phyloP scores from a whole-genome alignment of 2,888 invertebrate genomes.

The Philhelius pedissequus region DNA sequence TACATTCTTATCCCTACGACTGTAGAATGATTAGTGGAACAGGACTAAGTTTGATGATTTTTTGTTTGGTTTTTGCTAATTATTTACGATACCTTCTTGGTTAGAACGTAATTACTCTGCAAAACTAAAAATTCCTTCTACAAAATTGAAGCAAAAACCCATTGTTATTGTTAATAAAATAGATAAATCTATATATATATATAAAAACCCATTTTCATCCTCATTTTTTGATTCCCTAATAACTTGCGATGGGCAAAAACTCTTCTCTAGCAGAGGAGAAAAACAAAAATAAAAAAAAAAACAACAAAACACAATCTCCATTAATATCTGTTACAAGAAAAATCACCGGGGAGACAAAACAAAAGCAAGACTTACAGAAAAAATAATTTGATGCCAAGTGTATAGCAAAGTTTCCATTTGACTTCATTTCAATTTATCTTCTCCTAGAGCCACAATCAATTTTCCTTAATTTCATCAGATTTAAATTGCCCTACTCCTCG shows the following conservation, averaged over 20 bases:
- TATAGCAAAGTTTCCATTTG: constrained; percentile 64
- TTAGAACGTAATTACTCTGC: no score
- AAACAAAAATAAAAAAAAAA: neutral
- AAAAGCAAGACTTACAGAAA: constrained; percentile 47
- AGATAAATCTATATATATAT: no score
- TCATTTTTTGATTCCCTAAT: neutral
- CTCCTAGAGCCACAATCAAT: constrained; percentile 68
- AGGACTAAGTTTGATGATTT: no score
- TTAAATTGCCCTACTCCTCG: constrained; percentile 58
- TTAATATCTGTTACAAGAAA: constrained; percentile 62
- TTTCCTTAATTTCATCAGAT: constrained; percentile 69
- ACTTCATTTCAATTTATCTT: constrained; percentile 69
- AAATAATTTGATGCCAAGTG: constrained; percentile 63
- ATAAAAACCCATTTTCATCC: no score
- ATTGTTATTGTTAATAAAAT: neutral
- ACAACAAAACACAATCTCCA: constrained; percentile 22
- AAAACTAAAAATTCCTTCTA: no score
- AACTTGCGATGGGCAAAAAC: constrained; percentile 4
- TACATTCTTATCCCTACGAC: no score
- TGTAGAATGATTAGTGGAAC: no score
- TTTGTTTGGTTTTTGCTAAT: no score
- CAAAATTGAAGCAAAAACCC: no score
- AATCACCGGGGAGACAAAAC: constrained; percentile 57
- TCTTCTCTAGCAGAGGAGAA: neutral
- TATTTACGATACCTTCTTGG: no score